Base-by-base conservation (phyloP, 2,888 invertebrate species). In the Agonopterix arenella region DNA sequence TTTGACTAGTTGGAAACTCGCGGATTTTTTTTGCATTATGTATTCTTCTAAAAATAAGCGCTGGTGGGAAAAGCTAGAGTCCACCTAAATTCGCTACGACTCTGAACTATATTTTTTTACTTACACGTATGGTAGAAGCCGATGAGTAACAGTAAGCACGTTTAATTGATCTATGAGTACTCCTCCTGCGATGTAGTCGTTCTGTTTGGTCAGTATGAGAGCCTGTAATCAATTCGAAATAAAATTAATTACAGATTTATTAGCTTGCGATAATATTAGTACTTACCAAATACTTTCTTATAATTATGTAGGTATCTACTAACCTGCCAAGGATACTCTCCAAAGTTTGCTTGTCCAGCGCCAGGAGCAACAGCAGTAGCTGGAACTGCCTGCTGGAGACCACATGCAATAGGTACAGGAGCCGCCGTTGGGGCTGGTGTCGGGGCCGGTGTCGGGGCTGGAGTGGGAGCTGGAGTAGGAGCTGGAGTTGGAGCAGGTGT, bases 311-410 rank as follows among this genome's bases (percentile, higher is more conserved):
- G 18, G 18, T 7, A n/a, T n/a, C n/a, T n/a, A 8, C 47, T 73
- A 49, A 92, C 93, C 84, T 92, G 92, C 95, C 95, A 95, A 2
- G 95, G 95, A 75, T 91, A 94, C 60, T 93, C 92, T 10, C 94
- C 94, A 62, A 90, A 93, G 54, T 81, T 84, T 8, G 94, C 91
- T 73, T 92, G 90, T 1, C 93, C 93, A 0, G 85, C 73, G 4
- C 74, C 62, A 1, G 80, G 74, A 13, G 77, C 62, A 1, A 85
- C 70, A 2, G 77, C 70, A 4, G 78, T 71, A 9, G 40, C 57
- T 1, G 84, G 81, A 0, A 77, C 78, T 1, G 76, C 60, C 54
- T 85, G 84, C 45, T 86, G 58, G 9, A 69, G 75, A 1, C 91
- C 91, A 59, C 92, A 92, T 38, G 80, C 70, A 44, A 86, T 61